These are phyloP conservation scores for Colistium nudipinnis DNA, from an alignment of 2,113 vertebrate species.

Conservation along the genomic window DNA sequence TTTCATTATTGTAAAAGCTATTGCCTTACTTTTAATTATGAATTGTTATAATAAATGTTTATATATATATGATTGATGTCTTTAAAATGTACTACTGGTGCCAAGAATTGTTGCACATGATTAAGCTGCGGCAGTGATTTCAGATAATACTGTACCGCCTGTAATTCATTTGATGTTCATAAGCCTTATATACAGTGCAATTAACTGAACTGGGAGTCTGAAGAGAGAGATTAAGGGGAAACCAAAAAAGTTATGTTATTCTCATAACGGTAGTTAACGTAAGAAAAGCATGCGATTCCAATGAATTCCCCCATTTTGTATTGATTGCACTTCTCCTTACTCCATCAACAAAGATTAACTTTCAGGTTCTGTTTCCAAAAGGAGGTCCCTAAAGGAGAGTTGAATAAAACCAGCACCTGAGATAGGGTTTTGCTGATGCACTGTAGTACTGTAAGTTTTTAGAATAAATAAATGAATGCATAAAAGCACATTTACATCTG, in stretches of 20 bases:
- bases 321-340: background rate
- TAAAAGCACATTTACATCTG: background rate
- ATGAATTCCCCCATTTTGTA: background rate
- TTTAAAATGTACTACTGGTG: no score
- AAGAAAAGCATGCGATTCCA: conserved; percentile 16
- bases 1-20: no score
- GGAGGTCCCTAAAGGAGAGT: background rate
- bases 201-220: conserved; percentile 25
- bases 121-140: conserved; percentile 24
- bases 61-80: no score
- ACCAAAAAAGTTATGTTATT: conserved; percentile 17
- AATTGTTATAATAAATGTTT: no score
- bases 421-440: background rate
- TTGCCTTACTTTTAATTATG: no score
- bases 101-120: conserved; percentile 5
- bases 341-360: conserved; percentile 1
- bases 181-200: conserved; percentile 20
- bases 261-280: conserved; percentile 13
- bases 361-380: background rate
- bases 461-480: background rate
- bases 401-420: background rate
- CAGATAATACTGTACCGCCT: background rate
- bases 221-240: conserved; percentile 15
- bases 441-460: background rate
- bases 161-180: conserved; percentile 3